A percentile compares a stretch with the other conserved stretches of the same genome.
phyloP scores from a whole-genome alignment of 2,888 invertebrate species.

The Troides oblongomaculatus region DNA sequence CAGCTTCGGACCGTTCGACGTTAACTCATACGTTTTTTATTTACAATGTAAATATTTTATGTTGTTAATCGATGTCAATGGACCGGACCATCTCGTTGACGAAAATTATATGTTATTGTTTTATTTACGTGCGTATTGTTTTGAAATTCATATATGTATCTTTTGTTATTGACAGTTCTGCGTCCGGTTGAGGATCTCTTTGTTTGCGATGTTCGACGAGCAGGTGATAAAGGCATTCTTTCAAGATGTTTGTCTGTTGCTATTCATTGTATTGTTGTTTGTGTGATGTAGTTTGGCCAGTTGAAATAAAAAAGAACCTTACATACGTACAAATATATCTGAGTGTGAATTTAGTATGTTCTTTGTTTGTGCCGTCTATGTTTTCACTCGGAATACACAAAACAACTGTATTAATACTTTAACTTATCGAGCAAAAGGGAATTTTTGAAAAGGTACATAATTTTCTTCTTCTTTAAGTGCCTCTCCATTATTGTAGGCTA shows the following conservation, averaged over 20 bases:
- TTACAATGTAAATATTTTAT: constrained; percentile 29
- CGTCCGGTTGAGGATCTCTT: constrained; percentile 23
- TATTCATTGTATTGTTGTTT: constrained; percentile 17
- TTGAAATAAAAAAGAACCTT: neutral
- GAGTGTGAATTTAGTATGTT: neutral
- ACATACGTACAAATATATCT: neutral
- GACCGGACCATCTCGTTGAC: constrained; percentile 7
- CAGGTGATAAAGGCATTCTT: constrained; percentile 20
- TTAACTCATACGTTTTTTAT: constrained; percentile 28
- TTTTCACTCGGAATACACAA: too few species aligned
- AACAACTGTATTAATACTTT: too few species aligned
- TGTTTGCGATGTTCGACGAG: constrained; percentile 26
- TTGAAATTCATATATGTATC: constrained; percentile 17
- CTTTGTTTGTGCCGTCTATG: neutral
- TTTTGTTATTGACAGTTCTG: constrained; percentile 29
- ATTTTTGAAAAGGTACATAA: too few species aligned
- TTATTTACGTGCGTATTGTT: constrained; percentile 19
- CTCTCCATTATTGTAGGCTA: too few species aligned
- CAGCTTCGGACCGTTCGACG: constrained; percentile 18
- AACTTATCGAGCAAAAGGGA: too few species aligned
- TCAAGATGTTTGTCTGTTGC: constrained; percentile 15
- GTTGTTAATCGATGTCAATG: constrained; percentile 28
- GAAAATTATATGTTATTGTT: constrained; percentile 21
- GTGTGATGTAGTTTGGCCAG: constrained; percentile 3
- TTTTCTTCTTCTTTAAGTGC: too few species aligned